Evolutionary conservation across 2,113 vertebrate genomes (phyloP).

Genomic region (Daubentonia madagascariensis): DNA sequence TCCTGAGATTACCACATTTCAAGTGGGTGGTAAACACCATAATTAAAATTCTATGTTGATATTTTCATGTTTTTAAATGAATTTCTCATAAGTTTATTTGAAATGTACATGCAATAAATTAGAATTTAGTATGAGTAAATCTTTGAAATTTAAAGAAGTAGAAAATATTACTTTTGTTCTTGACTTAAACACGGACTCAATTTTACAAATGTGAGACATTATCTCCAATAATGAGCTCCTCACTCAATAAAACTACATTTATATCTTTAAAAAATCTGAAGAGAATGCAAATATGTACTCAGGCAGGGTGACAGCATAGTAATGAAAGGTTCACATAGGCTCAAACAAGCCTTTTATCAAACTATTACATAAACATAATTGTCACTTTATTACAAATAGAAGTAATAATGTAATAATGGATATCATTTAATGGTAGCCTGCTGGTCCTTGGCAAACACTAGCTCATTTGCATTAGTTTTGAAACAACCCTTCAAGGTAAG

Average conservation of each 20-base stretch:
- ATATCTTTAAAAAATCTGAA: slow-evolving; percentile 24
- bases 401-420: slow-evolving; percentile 17
- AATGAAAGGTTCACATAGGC: not conserved
- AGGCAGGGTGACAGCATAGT: not conserved
- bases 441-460: not conserved
- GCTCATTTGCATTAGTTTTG: not conserved
- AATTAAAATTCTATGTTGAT: slow-evolving; percentile 70
- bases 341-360: slow-evolving; percentile 38
- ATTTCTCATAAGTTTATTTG: slow-evolving; percentile 63
- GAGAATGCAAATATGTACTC: slow-evolving; percentile 11
- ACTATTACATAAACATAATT: slow-evolving; percentile 49
- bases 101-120: slow-evolving; percentile 43
- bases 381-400: slow-evolving; percentile 39
- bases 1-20: slow-evolving; percentile 70
- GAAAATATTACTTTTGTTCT: not conserved
- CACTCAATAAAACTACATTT: slow-evolving; percentile 25
- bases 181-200: not conserved
- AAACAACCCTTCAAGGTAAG: slow-evolving; percentile 18
- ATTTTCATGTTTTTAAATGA: slow-evolving; percentile 70
- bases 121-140: slow-evolving; percentile 42
- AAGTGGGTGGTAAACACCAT: slow-evolving; percentile 45
- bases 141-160: slow-evolving; percentile 7
- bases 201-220: slow-evolving; percentile 23
- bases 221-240: slow-evolving; percentile 29
- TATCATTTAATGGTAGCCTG: not conserved